phyloP scores from a whole-genome alignment of 2,113 vertebrate genomes.

The Lepus timidus region DNA sequence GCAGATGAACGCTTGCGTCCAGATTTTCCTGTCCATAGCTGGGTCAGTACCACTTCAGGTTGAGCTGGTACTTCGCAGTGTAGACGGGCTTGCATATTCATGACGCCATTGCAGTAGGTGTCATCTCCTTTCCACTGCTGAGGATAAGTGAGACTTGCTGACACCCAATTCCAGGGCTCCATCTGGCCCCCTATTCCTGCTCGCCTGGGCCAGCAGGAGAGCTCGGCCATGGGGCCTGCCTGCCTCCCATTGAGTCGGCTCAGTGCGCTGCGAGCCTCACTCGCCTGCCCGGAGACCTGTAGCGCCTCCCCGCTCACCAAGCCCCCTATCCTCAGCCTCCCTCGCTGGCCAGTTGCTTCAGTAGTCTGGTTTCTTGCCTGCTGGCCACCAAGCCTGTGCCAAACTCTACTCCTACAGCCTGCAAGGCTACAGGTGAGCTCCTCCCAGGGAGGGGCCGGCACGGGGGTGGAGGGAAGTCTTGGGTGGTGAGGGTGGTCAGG shows the following conservation, averaged over 20 bases:
- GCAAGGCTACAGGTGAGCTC: constrained; percentile 90
- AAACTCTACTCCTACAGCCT: constrained; percentile 88
- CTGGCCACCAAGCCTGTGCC: constrained; percentile 90
- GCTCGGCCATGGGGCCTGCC: background rate
- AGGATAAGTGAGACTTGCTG: background rate
- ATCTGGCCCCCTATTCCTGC: background rate
- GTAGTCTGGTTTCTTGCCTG: constrained; percentile 89
- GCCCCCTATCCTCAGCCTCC: constrained; percentile 84
- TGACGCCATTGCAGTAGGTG: background rate
- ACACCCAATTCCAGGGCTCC: background rate
- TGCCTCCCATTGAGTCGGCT: background rate
- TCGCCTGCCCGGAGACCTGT: background rate
- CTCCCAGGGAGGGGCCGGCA: rapidly evolving
- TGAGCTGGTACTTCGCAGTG: background rate
- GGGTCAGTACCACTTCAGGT: background rate
- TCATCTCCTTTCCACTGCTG: constrained; percentile 7
- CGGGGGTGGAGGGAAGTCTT: rapidly evolving
- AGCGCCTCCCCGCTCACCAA: background rate
- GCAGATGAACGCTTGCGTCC: background rate
- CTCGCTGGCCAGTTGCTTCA: constrained; percentile 85
- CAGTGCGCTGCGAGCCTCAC: no score
- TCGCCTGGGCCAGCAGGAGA: background rate
- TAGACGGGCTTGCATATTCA: background rate
- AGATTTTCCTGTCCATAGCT: background rate
- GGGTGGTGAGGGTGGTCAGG: background rate